Conservation (phyloP, 2,113 vertebrate species). For the Vimba vimba region DNA sequence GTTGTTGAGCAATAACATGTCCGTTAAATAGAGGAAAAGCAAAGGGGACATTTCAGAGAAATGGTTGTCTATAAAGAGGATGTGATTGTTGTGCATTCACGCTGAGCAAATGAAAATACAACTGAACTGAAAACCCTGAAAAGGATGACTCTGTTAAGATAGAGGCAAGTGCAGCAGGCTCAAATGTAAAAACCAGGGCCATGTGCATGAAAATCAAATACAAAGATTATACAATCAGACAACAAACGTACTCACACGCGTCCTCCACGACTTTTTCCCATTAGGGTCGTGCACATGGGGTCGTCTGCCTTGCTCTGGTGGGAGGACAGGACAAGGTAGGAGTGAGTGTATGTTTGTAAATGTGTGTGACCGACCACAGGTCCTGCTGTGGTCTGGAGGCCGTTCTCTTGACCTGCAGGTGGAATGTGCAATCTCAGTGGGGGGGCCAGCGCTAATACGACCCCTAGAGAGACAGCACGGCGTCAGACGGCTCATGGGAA, state of each 20-base stretch:
- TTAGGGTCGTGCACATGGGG: neutral
- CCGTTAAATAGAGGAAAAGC: conserved; percentile 29
- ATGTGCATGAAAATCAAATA: neutral
- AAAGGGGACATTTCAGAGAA: conserved; percentile 17
- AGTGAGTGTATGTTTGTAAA: conserved; percentile 24
- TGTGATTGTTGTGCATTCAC: neutral
- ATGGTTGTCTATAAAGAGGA: neutral
- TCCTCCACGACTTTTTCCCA: neutral
- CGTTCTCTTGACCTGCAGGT: conserved; percentile 48
- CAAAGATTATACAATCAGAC: neutral
- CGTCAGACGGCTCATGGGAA: conserved; percentile 22
- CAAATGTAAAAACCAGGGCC: neutral
- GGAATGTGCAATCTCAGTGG: conserved; percentile 49
- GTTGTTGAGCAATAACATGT: conserved; percentile 8
- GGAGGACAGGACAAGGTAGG: conserved; percentile 20
- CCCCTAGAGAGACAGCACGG: conserved; percentile 28
- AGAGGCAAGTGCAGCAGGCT: neutral
- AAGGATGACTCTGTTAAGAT: neutral
- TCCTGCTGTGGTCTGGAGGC: conserved; percentile 36
- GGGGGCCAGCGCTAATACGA: conserved; percentile 39
- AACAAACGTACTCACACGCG: too few relatives aligned
- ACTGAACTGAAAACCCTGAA: conserved; percentile 1
- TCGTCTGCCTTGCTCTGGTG: neutral
- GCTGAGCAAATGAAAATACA: neutral
- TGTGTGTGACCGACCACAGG: conserved; percentile 6